Percentiles rank a stretch among this genome's conserved stretches.
These are phyloP conservation scores for Drosophila nebulosa DNA, from an alignment of 1,140 invertebrate genomes.

Conservation along the genomic window DNA sequence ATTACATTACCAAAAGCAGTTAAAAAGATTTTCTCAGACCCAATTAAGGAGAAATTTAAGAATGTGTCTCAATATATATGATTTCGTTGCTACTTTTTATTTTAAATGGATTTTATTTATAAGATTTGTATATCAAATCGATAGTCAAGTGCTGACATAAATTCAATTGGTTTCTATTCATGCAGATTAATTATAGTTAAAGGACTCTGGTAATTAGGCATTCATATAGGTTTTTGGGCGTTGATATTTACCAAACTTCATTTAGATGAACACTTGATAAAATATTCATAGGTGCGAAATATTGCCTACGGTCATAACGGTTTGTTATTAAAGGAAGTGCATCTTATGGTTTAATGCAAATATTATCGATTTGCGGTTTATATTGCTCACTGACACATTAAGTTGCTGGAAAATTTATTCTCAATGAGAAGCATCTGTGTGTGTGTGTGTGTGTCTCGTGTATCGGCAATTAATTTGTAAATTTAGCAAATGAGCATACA, in stretches of 20 bases:
- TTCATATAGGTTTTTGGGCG: too few species aligned
- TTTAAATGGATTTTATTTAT: too few species aligned
- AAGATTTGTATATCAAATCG: too few species aligned
- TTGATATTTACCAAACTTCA: not conserved
- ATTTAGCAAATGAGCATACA: constrained; percentile 73
- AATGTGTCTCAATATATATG: too few species aligned
- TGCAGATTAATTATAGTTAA: not conserved
- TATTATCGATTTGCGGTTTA: constrained; percentile 43
- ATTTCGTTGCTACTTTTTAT: too few species aligned
- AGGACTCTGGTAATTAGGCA: not conserved
- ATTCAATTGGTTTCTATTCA: not conserved
- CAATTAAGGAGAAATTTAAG: too few species aligned
- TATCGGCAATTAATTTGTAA: constrained; percentile 67
- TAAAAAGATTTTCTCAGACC: too few species aligned
- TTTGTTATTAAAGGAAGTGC: not conserved
- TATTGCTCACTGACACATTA: constrained; percentile 43
- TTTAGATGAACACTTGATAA: not conserved
- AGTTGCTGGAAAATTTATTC: constrained; percentile 46
- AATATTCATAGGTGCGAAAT: not conserved
- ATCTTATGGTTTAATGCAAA: constrained; percentile 27
- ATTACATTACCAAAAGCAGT: constrained; percentile 52
- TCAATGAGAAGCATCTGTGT: constrained; percentile 20
- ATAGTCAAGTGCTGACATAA: too few species aligned
- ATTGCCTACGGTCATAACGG: not conserved
- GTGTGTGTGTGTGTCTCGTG: constrained; percentile 21